Evolutionary conservation across 2,113 vertebrate species (phyloP).

Genomic region (Odontophorus gujanensis): DNA sequence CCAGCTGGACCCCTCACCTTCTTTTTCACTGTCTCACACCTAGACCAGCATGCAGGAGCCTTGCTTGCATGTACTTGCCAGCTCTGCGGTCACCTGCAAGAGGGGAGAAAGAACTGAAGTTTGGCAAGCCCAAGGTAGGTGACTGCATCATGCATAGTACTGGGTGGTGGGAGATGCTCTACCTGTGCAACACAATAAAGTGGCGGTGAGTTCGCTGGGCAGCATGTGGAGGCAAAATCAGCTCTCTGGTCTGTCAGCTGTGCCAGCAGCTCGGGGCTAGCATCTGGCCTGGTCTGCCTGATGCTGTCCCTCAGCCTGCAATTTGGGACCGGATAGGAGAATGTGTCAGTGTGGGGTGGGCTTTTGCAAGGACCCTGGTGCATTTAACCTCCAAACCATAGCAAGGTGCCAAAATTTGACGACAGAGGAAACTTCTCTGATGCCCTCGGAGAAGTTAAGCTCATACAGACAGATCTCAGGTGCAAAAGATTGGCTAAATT

Average conservation of each 20-base stretch:
- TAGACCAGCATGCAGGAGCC: neutral
- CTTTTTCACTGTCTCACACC: neutral
- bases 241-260: slow-evolving; percentile 19
- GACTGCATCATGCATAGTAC: rapidly evolving
- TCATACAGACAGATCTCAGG: neutral
- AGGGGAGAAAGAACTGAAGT: neutral
- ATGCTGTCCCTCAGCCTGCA: slow-evolving; percentile 44
- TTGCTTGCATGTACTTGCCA: neutral
- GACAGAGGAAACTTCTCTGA: neutral
- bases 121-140: rapidly evolving
- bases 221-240: slow-evolving; percentile 14
- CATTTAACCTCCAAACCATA: neutral
- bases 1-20: neutral
- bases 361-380: rapidly evolving
- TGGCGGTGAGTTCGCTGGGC: slow-evolving; percentile 42
- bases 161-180: neutral
- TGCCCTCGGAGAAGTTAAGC: neutral
- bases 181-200: slow-evolving; percentile 49
- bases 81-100: slow-evolving; percentile 50
- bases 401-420: neutral
- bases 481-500: rapidly evolving
- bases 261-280: neutral
- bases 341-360: neutral
- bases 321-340: rapidly evolving
- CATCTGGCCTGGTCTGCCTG: rapidly evolving